Evolutionary conservation across 2,797 vertebrate genomes (phyloP).

Genomic region (Adelosebastes latens): DNA sequence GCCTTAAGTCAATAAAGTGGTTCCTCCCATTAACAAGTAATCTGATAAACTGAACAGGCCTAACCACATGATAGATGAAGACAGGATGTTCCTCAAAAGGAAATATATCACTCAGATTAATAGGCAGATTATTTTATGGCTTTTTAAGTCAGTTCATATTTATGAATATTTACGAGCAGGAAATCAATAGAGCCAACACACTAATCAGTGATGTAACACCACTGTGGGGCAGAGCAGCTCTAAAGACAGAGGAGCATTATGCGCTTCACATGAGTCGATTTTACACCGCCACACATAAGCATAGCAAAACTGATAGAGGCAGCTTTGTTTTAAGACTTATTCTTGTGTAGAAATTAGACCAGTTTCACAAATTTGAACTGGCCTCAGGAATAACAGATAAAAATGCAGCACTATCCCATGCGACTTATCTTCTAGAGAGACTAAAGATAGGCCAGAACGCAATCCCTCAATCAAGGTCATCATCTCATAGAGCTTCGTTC

Average conservation of each 20-base stretch:
- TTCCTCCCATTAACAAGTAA: slow-evolving; percentile 26
- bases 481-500: neutral
- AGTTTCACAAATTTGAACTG: neutral
- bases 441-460: neutral
- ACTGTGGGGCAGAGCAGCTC: neutral
- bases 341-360: neutral
- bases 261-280: neutral
- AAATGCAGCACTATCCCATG: neutral
- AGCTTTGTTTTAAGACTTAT: neutral
- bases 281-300: neutral
- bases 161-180: slow-evolving; percentile 15
- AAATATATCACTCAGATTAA: slow-evolving; percentile 26
- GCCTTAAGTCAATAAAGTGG: slow-evolving; percentile 5
- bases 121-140: neutral
- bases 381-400: neutral
- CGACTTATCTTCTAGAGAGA: neutral
- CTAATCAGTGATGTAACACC: slow-evolving; percentile 1
- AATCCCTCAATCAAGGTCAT: neutral
- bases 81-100: neutral
- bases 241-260: slow-evolving; percentile 10
- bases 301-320: neutral
- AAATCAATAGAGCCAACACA: slow-evolving; percentile 22
- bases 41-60: slow-evolving; percentile 24
- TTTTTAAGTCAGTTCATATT: slow-evolving; percentile 21
- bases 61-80: slow-evolving; percentile 21